Evolutionary conservation across 2,113 vertebrate genomes (phyloP).

Genomic region (Melospiza melodia): DNA sequence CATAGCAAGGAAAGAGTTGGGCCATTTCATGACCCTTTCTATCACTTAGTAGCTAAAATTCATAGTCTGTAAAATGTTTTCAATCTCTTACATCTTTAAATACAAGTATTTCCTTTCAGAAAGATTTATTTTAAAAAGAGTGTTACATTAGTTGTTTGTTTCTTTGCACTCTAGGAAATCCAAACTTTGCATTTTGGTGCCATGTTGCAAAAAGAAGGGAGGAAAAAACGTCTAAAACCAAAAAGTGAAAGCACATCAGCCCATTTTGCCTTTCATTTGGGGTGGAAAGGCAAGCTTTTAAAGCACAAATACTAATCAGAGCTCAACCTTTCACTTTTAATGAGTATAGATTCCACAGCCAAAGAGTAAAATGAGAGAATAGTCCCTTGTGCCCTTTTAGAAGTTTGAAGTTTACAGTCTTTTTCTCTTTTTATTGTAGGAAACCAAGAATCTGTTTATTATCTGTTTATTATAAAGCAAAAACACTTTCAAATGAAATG

Average conservation of each 20-base stretch:
- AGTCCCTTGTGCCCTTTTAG: slow-evolving; percentile 26
- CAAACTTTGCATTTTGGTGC: not conserved
- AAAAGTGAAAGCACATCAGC: not conserved
- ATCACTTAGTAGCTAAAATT: not conserved
- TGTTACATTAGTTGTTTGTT: not conserved
- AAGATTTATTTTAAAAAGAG: not conserved
- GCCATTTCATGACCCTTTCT: not conserved
- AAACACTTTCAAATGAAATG: slow-evolving; percentile 16
- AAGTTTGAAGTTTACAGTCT: slow-evolving; percentile 7
- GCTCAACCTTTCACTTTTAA: slow-evolving; percentile 35
- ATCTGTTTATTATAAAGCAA: slow-evolving; percentile 54
- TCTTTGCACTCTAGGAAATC: not conserved
- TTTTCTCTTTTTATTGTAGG: slow-evolving; percentile 47
- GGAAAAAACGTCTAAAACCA: not conserved
- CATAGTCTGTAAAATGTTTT: not conserved
- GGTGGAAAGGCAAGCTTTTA: not conserved
- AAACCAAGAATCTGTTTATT: slow-evolving; percentile 58
- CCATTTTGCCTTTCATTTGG: not conserved
- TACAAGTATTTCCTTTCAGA: not conserved
- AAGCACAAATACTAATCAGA: not conserved
- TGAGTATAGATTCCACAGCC: slow-evolving; percentile 40
- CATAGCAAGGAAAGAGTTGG: not conserved
- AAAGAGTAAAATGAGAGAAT: slow-evolving; percentile 36
- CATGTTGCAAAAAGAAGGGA: not conserved
- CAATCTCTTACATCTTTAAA: not conserved